These are phyloP conservation scores for Mellilla xanthometata DNA, from an alignment of 2,888 invertebrate species.

Conservation along the genomic window DNA sequence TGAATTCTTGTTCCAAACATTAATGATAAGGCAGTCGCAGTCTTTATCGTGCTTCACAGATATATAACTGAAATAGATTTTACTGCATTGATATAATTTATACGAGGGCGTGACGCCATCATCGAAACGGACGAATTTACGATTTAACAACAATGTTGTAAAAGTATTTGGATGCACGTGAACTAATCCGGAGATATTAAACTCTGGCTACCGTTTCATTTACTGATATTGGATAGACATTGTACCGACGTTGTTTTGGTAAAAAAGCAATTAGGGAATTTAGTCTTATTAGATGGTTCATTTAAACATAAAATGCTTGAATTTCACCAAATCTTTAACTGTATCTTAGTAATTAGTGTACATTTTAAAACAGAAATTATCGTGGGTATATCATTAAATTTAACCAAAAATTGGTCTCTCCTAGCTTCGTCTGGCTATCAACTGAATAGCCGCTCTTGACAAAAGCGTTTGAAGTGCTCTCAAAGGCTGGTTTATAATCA, in stretches of 20 bases:
- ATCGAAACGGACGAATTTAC: conserved; percentile 66
- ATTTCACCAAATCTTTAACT: no score
- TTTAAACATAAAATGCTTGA: no score
- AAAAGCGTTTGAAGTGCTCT: no score
- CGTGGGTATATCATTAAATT: no score
- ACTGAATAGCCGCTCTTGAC: no score
- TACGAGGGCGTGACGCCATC: conserved; percentile 46
- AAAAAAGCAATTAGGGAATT: no score
- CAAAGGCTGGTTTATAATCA: no score
- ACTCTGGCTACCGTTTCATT: conserved; percentile 58
- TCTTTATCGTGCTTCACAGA: conserved; percentile 13
- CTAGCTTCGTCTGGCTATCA: no score
- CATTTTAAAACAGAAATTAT: no score
- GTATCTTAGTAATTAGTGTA: no score
- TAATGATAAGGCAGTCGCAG: not conserved
- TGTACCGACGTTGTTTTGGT: not conserved
- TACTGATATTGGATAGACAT: conserved; percentile 39
- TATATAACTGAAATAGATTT: conserved; percentile 49
- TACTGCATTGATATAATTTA: conserved; percentile 62
- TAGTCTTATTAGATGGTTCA: no score
- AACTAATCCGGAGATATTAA: conserved; percentile 64
- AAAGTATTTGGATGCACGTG: conserved; percentile 68
- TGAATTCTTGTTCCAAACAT: not conserved
- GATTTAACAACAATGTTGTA: conserved; percentile 54
- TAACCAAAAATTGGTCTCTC: no score